phyloP scores from a whole-genome alignment of 2,888 invertebrate genomes.

The Leucoma salicis region DNA sequence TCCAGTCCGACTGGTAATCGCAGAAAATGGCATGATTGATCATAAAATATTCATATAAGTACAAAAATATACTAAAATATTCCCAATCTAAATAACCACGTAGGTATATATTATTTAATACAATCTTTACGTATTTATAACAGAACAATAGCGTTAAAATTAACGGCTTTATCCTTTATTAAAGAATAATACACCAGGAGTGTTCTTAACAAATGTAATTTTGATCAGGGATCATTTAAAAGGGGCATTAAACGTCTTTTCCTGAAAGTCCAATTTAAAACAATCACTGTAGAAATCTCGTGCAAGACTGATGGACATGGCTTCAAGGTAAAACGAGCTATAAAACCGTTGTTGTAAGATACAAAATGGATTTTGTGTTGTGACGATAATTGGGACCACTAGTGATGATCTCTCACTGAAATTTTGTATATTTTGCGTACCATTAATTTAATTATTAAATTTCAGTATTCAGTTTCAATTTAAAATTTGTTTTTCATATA shows the following conservation, averaged over 20 bases:
- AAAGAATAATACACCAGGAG: too few relatives aligned
- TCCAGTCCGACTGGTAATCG: too few relatives aligned
- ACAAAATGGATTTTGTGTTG: slow-evolving; percentile 17
- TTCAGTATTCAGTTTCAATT: neutral
- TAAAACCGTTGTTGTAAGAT: slow-evolving; percentile 8
- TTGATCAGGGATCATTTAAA: too few relatives aligned
- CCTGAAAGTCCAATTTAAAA: slow-evolving; percentile 37
- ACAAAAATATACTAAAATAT: too few relatives aligned
- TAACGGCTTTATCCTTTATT: too few relatives aligned
- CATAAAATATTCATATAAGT: too few relatives aligned
- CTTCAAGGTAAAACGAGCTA: slow-evolving; percentile 9
- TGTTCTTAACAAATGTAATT: too few relatives aligned
- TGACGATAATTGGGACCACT: slow-evolving; percentile 21
- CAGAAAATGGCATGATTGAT: too few relatives aligned
- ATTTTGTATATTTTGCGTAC: slow-evolving; percentile 9
- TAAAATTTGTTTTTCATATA: neutral
- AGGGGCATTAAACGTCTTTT: slow-evolving; percentile 28
- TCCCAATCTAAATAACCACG: too few relatives aligned
- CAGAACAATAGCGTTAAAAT: too few relatives aligned
- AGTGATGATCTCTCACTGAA: slow-evolving; percentile 13
- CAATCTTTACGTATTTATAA: too few relatives aligned
- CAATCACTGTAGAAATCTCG: slow-evolving; percentile 37
- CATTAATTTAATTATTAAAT: slow-evolving; percentile 1
- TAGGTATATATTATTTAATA: too few relatives aligned
- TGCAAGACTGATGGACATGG: slow-evolving; percentile 20